A percentile compares a stretch with the other conserved stretches of the same genome.
phyloP scores from a whole-genome alignment of 2,888 invertebrate genomes.

The Chaetogeoica ovagalla region DNA sequence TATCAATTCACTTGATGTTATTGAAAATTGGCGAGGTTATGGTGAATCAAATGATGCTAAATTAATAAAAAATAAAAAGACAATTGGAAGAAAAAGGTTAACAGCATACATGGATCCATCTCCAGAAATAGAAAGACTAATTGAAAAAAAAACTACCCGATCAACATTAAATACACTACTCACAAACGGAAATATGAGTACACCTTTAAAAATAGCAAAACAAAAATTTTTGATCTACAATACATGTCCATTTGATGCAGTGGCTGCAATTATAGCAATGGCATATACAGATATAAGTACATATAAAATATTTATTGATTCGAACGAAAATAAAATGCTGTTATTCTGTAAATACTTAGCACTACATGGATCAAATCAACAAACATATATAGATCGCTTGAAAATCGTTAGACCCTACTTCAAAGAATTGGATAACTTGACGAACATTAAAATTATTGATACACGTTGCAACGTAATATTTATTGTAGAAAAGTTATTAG shows the following conservation, averaged over 20 bases:
- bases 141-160: too few relatives aligned
- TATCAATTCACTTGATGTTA: background rate
- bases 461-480: background rate
- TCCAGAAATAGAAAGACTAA: too few relatives aligned
- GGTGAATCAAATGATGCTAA: background rate
- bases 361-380: background rate
- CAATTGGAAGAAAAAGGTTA: background rate
- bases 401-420: too few relatives aligned
- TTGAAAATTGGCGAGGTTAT: too few relatives aligned
- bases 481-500: background rate
- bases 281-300: background rate
- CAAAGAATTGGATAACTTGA: too few relatives aligned
- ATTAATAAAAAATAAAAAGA: background rate
- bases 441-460: too few relatives aligned
- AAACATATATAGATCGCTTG: too few relatives aligned
- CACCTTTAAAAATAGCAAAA: background rate
- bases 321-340: background rate
- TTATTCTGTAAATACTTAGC: conserved; percentile 1
- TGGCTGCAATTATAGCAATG: background rate
- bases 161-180: background rate
- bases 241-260: background rate
- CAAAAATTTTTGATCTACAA: background rate
- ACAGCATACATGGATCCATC: background rate
- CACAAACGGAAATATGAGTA: background rate
- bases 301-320: background rate